Conservation (phyloP, 1,140 invertebrate species). For the Armadillidium nasatum region DNA sequence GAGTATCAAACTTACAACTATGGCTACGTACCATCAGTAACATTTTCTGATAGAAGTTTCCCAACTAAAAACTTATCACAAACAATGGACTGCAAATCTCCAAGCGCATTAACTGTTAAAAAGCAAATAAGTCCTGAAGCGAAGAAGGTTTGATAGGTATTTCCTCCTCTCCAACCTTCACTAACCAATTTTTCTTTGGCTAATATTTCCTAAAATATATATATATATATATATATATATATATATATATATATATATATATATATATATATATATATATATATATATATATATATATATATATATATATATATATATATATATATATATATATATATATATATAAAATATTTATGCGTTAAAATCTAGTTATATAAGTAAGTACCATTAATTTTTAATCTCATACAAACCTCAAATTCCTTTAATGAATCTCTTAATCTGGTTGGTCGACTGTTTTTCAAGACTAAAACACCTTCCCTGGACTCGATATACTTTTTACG, state of each 20-base stretch:
- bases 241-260: no score
- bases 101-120: slow-evolving; percentile 60
- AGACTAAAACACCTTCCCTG: slow-evolving; percentile 56
- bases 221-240: no score
- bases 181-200: neutral
- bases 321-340: no score
- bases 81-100: slow-evolving; percentile 63
- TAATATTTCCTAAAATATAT: neutral
- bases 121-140: slow-evolving; percentile 58
- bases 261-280: no score
- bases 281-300: no score
- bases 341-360: no score
- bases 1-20: no score
- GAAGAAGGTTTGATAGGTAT: slow-evolving; percentile 1
- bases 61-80: slow-evolving; percentile 70
- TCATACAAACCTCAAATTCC: slow-evolving; percentile 58
- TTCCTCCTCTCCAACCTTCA: neutral
- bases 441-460: slow-evolving; percentile 66
- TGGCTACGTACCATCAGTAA: slow-evolving; percentile 63
- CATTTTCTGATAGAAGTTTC: slow-evolving; percentile 63
- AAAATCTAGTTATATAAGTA: no score
- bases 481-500: slow-evolving; percentile 60
- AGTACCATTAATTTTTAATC: no score
- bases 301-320: no score
- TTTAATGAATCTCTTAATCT: slow-evolving; percentile 64